Evolutionary conservation across 2,888 invertebrate species (phyloP).

Genomic region (Platycheirus albimanus): DNA sequence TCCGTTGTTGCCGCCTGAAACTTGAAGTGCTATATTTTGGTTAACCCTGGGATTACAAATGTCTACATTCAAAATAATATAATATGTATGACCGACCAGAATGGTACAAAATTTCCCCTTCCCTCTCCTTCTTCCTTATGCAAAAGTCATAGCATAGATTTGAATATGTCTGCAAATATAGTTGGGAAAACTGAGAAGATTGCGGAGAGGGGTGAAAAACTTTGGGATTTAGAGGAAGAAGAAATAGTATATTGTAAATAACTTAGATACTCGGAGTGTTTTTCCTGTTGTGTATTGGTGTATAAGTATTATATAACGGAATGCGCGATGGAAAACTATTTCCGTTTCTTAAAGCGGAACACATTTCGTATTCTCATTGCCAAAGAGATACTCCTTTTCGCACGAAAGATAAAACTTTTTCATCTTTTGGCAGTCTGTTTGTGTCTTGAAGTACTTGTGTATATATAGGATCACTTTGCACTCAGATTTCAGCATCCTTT

Average conservation of each 20-base stretch:
- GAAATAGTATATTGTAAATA: slow-evolving; percentile 69
- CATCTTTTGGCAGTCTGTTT: neutral
- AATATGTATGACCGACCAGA: slow-evolving; percentile 32
- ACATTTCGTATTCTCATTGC: slow-evolving; percentile 47
- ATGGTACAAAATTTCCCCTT: slow-evolving; percentile 18
- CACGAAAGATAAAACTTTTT: neutral
- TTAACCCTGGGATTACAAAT: slow-evolving; percentile 67
- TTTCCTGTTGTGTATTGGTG: slow-evolving; percentile 19
- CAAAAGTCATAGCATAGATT: slow-evolving; percentile 62
- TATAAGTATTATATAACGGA: neutral
- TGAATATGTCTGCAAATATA: slow-evolving; percentile 30
- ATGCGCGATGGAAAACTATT: slow-evolving; percentile 64
- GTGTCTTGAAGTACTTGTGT: neutral
- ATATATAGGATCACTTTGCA: neutral
- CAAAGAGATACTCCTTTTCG: slow-evolving; percentile 3
- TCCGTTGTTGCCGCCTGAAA: neutral
- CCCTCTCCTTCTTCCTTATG: neutral
- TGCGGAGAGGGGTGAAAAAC: slow-evolving; percentile 10
- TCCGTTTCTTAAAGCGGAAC: slow-evolving; percentile 44
- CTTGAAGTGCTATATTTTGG: slow-evolving; percentile 49
- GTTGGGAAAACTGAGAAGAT: neutral
- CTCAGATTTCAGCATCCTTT: slow-evolving; percentile 1
- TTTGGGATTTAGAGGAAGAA: slow-evolving; percentile 19
- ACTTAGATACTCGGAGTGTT: slow-evolving; percentile 53
- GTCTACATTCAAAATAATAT: slow-evolving; percentile 53